phyloP scores from a whole-genome alignment of 2,888 invertebrate species.

The Sarcophaga rosellei region DNA sequence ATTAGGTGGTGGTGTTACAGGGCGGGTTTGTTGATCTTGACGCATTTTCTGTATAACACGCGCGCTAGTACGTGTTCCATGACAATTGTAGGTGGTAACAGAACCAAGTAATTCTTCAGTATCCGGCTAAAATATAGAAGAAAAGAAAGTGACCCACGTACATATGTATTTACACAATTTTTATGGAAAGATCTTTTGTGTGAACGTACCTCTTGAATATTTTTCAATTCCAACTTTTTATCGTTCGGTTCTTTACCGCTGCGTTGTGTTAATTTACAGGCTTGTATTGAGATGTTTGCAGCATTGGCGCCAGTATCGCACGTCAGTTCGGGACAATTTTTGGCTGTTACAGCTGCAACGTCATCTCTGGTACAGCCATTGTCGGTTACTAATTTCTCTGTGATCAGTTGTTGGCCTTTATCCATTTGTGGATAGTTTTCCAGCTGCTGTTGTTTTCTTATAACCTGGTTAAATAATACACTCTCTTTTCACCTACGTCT shows the following conservation, averaged over 20 bases:
- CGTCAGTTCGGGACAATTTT: not conserved
- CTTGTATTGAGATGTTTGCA: constrained; percentile 4
- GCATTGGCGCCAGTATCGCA: not conserved
- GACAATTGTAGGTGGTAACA: constrained; percentile 83
- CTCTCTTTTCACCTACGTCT: constrained; percentile 11
- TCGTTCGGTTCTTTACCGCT: constrained; percentile 59
- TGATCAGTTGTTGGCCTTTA: constrained; percentile 60
- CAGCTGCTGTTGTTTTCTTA: not conserved
- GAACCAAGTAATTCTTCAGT: constrained; percentile 85
- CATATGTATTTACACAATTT: constrained; percentile 16
- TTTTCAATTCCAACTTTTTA: constrained; percentile 56
- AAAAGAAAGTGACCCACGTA: constrained; percentile 20
- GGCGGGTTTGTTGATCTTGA: constrained; percentile 83
- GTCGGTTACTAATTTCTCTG: constrained; percentile 55
- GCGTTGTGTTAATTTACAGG: constrained; percentile 27
- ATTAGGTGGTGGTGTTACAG: constrained; percentile 77
- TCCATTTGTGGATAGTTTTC: constrained; percentile 51
- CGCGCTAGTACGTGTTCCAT: constrained; percentile 86
- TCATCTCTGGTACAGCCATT: constrained; percentile 53
- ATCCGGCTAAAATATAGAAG: constrained; percentile 24
- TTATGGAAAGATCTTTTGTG: constrained; percentile 22
- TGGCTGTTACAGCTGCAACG: constrained; percentile 33
- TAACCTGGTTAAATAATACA: not conserved
- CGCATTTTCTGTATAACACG: constrained; percentile 90
- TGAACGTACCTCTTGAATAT: constrained; percentile 48